Evolutionary conservation across 2,888 invertebrate genomes (phyloP).

Genomic region (Epirrhoe alternata): DNA sequence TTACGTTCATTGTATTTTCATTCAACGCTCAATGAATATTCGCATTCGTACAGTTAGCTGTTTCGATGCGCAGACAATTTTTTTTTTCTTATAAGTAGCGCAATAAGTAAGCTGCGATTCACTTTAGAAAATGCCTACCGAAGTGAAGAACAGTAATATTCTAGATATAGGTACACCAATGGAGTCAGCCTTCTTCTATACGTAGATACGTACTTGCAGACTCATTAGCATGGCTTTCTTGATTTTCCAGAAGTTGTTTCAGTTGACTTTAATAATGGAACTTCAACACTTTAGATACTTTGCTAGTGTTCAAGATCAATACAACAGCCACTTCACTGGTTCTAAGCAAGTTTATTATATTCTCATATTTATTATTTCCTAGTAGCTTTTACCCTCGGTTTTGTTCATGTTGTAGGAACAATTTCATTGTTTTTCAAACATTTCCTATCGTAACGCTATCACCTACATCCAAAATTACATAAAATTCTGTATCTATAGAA

Average conservation of each 20-base stretch:
- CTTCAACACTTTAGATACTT: background rate
- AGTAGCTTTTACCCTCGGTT: background rate
- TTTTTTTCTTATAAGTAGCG: no score
- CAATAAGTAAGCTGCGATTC: no score
- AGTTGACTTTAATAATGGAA: background rate
- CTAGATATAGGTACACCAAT: no score
- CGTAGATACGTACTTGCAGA: background rate
- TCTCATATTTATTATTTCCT: background rate
- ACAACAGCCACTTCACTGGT: constrained; percentile 7
- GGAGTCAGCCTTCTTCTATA: background rate
- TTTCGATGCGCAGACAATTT: no score
- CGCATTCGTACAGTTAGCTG: no score
- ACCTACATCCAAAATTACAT: no score
- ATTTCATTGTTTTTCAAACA: no score
- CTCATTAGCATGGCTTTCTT: background rate
- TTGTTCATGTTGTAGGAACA: no score
- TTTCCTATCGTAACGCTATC: no score
- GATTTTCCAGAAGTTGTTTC: background rate
- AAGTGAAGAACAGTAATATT: no score
- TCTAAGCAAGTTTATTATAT: constrained; percentile 9
- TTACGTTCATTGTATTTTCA: background rate
- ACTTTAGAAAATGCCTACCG: no score
- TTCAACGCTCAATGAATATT: background rate
- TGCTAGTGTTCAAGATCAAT: constrained; percentile 10
- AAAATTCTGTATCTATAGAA: no score